Conservation (phyloP, 2,888 invertebrate genomes). For the Leptura quadrifasciata region DNA sequence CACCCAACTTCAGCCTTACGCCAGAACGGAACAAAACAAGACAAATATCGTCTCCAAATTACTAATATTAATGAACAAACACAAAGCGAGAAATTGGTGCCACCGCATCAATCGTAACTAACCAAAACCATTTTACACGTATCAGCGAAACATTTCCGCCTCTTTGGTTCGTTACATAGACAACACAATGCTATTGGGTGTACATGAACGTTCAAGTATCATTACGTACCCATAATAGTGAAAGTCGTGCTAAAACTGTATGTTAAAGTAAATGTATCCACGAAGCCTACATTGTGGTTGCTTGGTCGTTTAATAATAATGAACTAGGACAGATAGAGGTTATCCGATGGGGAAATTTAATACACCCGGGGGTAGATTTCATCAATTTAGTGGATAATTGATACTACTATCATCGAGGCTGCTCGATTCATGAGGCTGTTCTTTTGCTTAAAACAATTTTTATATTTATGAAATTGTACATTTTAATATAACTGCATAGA, state of each 20-base stretch:
- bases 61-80: conserved; percentile 5
- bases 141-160: not conserved
- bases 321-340: not conserved
- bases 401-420: no score
- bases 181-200: not conserved
- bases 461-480: no score
- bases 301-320: no score
- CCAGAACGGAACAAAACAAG: not conserved
- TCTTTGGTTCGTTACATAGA: not conserved
- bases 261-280: not conserved
- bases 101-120: not conserved
- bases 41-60: conserved; percentile 16
- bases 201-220: not conserved
- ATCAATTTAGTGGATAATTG: not conserved
- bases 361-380: not conserved
- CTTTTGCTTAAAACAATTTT: no score
- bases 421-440: no score
- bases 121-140: conserved; percentile 12
- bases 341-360: not conserved
- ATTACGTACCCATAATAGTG: not conserved
- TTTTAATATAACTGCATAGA: no score
- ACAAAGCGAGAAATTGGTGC: not conserved
- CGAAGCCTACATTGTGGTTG: not conserved
- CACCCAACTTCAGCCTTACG: not conserved
- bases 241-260: not conserved